Percentiles rank a stretch among this genome's conserved stretches.
Evolutionary conservation across 2,888 invertebrate genomes (phyloP).

Genomic region (Parnassius glacialis): DNA sequence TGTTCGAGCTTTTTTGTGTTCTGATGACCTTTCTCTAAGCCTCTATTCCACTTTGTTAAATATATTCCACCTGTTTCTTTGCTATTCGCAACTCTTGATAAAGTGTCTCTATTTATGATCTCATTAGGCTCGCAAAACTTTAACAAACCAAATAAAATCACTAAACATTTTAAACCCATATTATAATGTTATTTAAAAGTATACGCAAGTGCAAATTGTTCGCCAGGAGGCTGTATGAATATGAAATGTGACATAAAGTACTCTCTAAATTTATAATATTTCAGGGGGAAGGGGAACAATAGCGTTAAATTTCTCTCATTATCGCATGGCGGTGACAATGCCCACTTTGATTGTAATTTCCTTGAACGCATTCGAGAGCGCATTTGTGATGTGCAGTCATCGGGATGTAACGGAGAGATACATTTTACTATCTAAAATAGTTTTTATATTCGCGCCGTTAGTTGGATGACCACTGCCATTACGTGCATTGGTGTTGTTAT

Average conservation of each 20-base stretch:
- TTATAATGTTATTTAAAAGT: slow-evolving; percentile 18
- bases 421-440: slow-evolving; percentile 14
- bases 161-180: slow-evolving; percentile 31
- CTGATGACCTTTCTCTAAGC: slow-evolving; percentile 33
- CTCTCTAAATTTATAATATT: slow-evolving; percentile 49
- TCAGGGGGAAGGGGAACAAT: slow-evolving; percentile 52
- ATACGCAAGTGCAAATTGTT: neutral
- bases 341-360: slow-evolving; percentile 47
- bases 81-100: slow-evolving; percentile 28
- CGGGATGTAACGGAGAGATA: slow-evolving; percentile 39
- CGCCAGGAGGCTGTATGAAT: slow-evolving; percentile 22
- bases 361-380: slow-evolving; percentile 37
- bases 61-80: slow-evolving; percentile 34
- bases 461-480: neutral
- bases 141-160: slow-evolving; percentile 32
- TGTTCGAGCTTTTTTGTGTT: slow-evolving; percentile 37
- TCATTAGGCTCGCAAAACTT: slow-evolving; percentile 43
- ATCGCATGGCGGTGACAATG: slow-evolving; percentile 48
- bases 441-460: slow-evolving; percentile 3
- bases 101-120: slow-evolving; percentile 20
- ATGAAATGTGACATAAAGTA: slow-evolving; percentile 36
- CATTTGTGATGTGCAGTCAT: slow-evolving; percentile 39
- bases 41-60: slow-evolving; percentile 39
- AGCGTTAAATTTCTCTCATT: slow-evolving; percentile 48
- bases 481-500: too few species aligned